Base-by-base conservation (phyloP, 2,888 invertebrate genomes). In the Lumbricus terrestris region DNA sequence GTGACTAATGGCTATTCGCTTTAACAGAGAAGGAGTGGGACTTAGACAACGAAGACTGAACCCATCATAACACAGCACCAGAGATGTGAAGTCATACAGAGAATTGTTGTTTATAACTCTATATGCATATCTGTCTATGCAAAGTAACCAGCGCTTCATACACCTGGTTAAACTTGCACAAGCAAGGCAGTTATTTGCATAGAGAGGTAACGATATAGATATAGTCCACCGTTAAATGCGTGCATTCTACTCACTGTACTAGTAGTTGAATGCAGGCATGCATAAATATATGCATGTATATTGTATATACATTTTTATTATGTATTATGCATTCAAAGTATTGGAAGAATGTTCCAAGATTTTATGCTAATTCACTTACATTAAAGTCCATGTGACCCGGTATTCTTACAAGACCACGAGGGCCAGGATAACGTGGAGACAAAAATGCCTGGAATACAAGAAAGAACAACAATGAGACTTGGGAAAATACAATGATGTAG, bases 381-480 rank as follows among this genome's bases (percentile, higher is more conserved):
- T 98, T 98, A 94, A 98, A 99, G 95, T 98, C 98, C 92, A 94
- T 94, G 93, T 98, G 95, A 95, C 97, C 97, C 91, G 98, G 97
- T 98, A 98, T 98, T 94, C 98, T 96, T 91, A 98, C 98, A 82
- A 93, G 93, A 54, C 97, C 94, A 93, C 98, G 96, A 0, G 98
- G 98, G 37, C 89, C 97, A n/a, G 98, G 98, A 96, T 98, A 98
- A 95, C 98, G 96, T 29, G 98, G 98, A 93, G 98, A 98, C 97
- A 98, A 98, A 94, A 97, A 97, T 93, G 98, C 98, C 96, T 98
- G 97, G 91, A 69, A 69, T n/a, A n/a, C 8, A 69, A 69, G n/a
- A 54, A n/a, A 69, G 29, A 69, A 69, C 69, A 69, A 4, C n/a
- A n/a, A n/a, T 69, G 8, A 69, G 69, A n/a, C n/a, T 1, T n/a